Evolutionary conservation across 2,888 invertebrate species (phyloP).

Genomic region (Pteria penguin): DNA sequence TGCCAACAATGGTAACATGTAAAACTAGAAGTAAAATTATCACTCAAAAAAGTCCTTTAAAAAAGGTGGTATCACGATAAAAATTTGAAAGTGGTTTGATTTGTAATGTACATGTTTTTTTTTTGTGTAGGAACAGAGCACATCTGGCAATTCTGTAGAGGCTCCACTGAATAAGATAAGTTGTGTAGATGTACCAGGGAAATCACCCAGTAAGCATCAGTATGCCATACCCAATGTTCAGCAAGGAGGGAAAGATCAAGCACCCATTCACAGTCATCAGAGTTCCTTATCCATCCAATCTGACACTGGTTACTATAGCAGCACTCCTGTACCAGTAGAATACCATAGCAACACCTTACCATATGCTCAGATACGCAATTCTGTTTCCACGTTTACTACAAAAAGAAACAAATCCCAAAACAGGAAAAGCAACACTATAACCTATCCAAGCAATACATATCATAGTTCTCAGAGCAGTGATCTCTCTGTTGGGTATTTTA

Average conservation of each 20-base stretch:
- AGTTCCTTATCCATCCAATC: constrained; percentile 48
- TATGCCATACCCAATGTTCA: constrained; percentile 55
- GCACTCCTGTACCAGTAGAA: constrained; percentile 69
- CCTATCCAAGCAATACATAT: constrained; percentile 7
- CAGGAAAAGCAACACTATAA: constrained; percentile 29
- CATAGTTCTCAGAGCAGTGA: constrained; percentile 38
- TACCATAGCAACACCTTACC: constrained; percentile 48
- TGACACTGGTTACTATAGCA: constrained; percentile 68
- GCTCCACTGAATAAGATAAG: constrained; percentile 64
- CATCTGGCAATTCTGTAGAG: constrained; percentile 49
- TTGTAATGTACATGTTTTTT: no score
- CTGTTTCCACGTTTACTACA: constrained; percentile 53
- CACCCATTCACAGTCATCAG: constrained; percentile 51
- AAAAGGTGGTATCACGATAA: no score
- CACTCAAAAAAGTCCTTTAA: no score
- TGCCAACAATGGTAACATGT: no score
- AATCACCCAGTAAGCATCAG: constrained; percentile 30
- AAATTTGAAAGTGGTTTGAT: no score
- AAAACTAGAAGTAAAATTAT: no score
- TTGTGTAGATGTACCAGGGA: constrained; percentile 66
- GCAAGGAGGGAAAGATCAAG: constrained; percentile 53
- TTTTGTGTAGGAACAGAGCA: constrained; percentile 49
- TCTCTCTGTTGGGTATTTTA: constrained; percentile 67
- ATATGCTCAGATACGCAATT: constrained; percentile 52
- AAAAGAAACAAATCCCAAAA: constrained; percentile 42